Percentiles rank a stretch among this genome's conserved stretches.
Conservation (phyloP, 2,888 invertebrate species). For the Eupithecia subumbrata region DNA sequence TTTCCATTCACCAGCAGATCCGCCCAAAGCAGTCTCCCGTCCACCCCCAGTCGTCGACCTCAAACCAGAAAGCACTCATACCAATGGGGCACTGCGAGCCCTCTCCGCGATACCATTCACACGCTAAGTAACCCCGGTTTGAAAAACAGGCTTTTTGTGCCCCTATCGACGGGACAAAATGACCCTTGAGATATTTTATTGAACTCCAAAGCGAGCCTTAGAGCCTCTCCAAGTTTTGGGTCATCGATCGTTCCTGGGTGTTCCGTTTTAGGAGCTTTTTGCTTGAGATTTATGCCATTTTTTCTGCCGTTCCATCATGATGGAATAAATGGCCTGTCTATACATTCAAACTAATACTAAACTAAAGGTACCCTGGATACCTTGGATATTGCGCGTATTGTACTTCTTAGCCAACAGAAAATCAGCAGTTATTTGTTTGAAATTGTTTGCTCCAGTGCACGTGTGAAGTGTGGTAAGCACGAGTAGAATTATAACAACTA, state of each 20-base stretch:
- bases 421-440: neutral
- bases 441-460: neutral
- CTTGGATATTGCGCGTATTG: neutral
- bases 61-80: slow-evolving; percentile 60
- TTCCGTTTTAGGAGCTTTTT: slow-evolving; percentile 21
- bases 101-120: slow-evolving; percentile 49
- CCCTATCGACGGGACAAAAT: slow-evolving; percentile 46
- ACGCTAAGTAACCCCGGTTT: slow-evolving; percentile 61
- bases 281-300: slow-evolving; percentile 25
- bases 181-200: slow-evolving; percentile 46
- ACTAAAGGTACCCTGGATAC: neutral
- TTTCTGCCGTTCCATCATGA: neutral
- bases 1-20: neutral
- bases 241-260: slow-evolving; percentile 33
- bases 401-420: neutral
- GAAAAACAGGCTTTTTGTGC: slow-evolving; percentile 44
- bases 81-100: slow-evolving; percentile 56
- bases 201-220: slow-evolving; percentile 36
- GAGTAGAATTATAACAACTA: neutral
- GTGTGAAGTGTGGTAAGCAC: neutral
- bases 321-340: neutral
- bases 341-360: neutral
- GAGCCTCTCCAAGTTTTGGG: slow-evolving; percentile 27
- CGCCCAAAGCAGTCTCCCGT: slow-evolving; percentile 25
- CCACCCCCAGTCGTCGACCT: slow-evolving; percentile 31